Base-by-base conservation (phyloP, 1,140 invertebrate species). In the Tetramorium simillimum region DNA sequence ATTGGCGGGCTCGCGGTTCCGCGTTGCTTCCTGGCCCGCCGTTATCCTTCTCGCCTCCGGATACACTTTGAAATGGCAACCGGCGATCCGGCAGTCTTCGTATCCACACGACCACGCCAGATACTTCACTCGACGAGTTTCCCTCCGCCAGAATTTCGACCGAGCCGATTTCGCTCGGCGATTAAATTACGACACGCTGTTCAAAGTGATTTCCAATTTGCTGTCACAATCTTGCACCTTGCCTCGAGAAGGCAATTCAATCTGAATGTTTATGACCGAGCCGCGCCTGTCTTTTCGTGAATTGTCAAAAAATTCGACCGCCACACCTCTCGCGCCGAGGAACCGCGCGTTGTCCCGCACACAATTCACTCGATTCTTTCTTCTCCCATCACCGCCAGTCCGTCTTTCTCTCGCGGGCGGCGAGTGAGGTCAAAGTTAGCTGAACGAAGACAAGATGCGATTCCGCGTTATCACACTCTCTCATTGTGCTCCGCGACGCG, bases 361-460 rank as follows among this genome's bases (percentile, higher is more conserved):
- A 60, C 72, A 67, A 67, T 46, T 33, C 37, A 46, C 84, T 70
- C 49, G 53, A 73, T 72, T 85, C 62, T 76, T 56, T 43, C 33
- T 56, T 33, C 58, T 73, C 63, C 28, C 80, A 14, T n/a, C 43
- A 14, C 16, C 67, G 28, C 46, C 43, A 24, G 46, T 65, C 62
- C 58, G 49, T 24, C 28, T 80, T 77, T 65, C 49, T 51, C 76
- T 81, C 16, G 1, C 33, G 14, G 72, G 18, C 16, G 56, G 49
- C 86, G 51, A 51, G 24, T 16, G 43, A n/a, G 58, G 56, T 33
- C 56, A 40, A 69, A 85, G 88, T 87, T 89, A 90, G 86, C 86
- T 62, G 72, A 92, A 92, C 89, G 93, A 93, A 92, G 92, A 91
- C 89, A 88, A 92, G 89, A 94, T n/a, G 92, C 92, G 81, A 91